A percentile compares a stretch with the other conserved stretches of the same genome.
These are phyloP conservation scores for Phaonia tiefii DNA, from an alignment of 2,888 invertebrate species.

Conservation along the genomic window DNA sequence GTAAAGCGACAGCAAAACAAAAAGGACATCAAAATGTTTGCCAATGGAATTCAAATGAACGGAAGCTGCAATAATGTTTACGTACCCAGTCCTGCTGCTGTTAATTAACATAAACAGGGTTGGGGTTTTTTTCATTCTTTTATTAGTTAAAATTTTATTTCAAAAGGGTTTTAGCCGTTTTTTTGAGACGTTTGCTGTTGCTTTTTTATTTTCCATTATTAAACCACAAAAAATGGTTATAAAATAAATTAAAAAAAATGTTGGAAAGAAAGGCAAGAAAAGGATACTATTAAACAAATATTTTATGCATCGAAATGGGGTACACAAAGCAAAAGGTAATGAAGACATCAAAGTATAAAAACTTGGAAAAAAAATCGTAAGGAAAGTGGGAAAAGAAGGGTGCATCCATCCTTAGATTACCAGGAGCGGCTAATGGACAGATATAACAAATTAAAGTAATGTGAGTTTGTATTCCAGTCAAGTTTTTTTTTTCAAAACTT, in stretches of 20 bases:
- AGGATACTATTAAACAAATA: background rate
- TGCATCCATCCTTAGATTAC: no score
- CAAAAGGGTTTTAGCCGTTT: background rate
- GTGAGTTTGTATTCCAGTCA: no score
- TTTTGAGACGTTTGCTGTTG: background rate
- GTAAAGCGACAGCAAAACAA: background rate
- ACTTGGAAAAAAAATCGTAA: no score
- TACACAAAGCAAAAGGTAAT: background rate
- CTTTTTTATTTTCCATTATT: no score
- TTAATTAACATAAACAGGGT: background rate
- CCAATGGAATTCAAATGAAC: background rate
- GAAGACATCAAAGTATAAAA: background rate
- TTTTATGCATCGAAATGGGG: no score
- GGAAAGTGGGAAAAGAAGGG: background rate
- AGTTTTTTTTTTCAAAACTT: no score
- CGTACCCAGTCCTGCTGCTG: background rate
- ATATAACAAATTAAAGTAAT: no score
- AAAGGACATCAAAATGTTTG: background rate
- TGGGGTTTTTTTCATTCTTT: background rate
- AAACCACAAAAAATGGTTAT: background rate
- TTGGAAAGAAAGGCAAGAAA: no score
- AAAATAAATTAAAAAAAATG: constrained; percentile 4
- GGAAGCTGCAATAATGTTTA: no score
- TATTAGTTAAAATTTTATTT: background rate
- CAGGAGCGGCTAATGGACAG: no score